Base-by-base conservation (phyloP, 2,888 invertebrate species). In the Drosophila subquinaria region DNA sequence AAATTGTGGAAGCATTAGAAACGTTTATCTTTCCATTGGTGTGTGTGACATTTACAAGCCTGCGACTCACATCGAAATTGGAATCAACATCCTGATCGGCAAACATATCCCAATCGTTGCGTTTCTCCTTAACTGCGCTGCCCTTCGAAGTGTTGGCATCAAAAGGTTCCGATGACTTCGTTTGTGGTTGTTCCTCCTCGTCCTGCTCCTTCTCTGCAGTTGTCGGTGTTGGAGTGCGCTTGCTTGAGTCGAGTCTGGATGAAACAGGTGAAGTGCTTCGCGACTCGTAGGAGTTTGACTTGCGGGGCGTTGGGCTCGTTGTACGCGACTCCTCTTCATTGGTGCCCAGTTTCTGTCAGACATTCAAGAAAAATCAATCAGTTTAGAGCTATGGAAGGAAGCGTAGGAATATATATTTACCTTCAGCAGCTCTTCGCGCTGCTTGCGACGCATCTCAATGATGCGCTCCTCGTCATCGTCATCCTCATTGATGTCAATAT, bases 381-480 rank as follows among this genome's bases (percentile, higher is more conserved):
- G 15, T 13, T 63, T 13, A 6, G 1, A 11, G 1, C 4, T 3
- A 3, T 1, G n/a, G n/a, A 13, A n/a, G 3, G 3, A 13, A 45
- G 13, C 6, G 5, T n/a, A 5, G 10, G 3, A 23, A 9, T n/a
- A 81, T 73, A 87, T 17, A 17, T 17, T 1, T 93, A 97, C 97
- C 95, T 96, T 96, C 65, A 98, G 91, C 6, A 99, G 94, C 91
- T 97, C 97, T 92, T 98, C 97, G 43, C 98, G 94, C 89, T 97
- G 96, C 90, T 97, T 96, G 71, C 98, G 94, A 79, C 98, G 94
- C 90, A 95, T 95, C 91, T 98, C 97, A 91, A 99, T 99, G 81
- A 98, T 97, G 82, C 96, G 96, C 91, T 98, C 98, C 90, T 98
- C 98, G 84, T 97, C 97, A 92, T 98, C 98, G 70, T 97, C 98